A percentile compares a stretch with the other conserved stretches of the same genome.
Evolutionary conservation across 2,888 invertebrate genomes (phyloP).

Genomic region (Sesia apiformis): DNA sequence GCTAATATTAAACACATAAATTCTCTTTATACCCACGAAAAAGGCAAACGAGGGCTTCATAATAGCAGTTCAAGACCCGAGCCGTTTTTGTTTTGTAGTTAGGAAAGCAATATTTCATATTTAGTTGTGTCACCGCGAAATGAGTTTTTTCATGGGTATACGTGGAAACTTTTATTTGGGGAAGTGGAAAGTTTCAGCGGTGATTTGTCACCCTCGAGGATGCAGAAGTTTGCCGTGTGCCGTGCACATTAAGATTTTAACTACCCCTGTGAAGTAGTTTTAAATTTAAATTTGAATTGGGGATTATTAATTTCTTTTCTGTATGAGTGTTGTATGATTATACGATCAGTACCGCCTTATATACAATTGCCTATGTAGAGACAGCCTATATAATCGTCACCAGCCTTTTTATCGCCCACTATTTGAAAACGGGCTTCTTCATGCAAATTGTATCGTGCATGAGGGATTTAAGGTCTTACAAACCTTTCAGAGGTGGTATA

Average conservation of each 20-base stretch:
- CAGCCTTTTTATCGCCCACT: no score
- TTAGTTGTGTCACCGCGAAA: background rate
- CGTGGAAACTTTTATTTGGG: background rate
- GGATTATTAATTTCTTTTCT: no score
- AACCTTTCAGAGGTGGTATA: no score
- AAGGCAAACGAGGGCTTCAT: conserved; percentile 23
- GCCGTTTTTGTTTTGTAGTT: background rate
- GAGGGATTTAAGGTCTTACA: no score
- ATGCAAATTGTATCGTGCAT: no score
- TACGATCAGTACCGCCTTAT: no score
- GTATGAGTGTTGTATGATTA: no score
- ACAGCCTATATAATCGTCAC: no score
- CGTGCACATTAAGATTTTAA: background rate
- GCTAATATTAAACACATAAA: conserved; percentile 31
- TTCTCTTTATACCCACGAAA: conserved; percentile 21
- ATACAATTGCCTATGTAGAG: no score
- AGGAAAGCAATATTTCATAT: background rate
- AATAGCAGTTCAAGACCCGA: conserved; percentile 7
- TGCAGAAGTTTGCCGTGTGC: background rate
- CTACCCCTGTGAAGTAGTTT: no score
- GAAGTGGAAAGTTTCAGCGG: background rate
- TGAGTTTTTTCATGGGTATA: background rate
- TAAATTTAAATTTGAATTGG: no score
- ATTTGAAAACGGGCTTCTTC: no score
- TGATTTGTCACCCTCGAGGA: background rate